Evolutionary conservation across 2,113 vertebrate species (phyloP), one percentile per base, ranked within the genome.

Genomic region (Aspidoscelis tigris): DNA sequence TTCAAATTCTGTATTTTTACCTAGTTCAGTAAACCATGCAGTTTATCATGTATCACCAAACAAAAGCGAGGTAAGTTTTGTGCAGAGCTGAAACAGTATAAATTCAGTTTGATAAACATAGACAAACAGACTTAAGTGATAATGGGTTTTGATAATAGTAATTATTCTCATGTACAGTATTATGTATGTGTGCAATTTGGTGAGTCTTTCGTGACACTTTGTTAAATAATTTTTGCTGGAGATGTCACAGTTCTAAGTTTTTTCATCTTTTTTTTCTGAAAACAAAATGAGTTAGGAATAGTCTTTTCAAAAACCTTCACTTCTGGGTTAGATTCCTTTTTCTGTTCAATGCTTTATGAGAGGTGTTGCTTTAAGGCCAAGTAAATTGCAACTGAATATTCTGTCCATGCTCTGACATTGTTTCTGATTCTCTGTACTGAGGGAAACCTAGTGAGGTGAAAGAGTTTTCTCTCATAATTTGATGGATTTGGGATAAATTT

Each of bases 51-150:
- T 78, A 89, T 77, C 80, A 82, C 71, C 86, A 5, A 55, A 61
- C 81, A 84, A 76, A 55, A 91, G 55, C 76, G 90, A 95, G 96
- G 96, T 96, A 94, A 96, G 85, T 94, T 87, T 83, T 78, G 89
- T 73, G 24, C 11, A 75, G 76, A 1, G 8, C 22, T 84, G 43
- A 7, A 21, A 53, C 18, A 61, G 74, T 86, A 14, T 70, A 90
- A 66, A 88, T 21, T 41, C 65, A 86, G 16, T 66, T 90, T 20
- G 68, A 47, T 64, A 14, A 84, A 43, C 53, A 69, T 69, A 83
- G 33, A 33, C 33, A 12, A 76, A 75, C 18, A 33, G 33, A 7
- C 8, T 43, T 44, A 1, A 85, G 64, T 3, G 44, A 0, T 83
- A 26, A 64, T 88, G 88, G 80, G 61, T 33, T 75, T 66, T 6